phyloP scores from a whole-genome alignment of 2,113 vertebrate genomes.

The Psophia crepitans region DNA sequence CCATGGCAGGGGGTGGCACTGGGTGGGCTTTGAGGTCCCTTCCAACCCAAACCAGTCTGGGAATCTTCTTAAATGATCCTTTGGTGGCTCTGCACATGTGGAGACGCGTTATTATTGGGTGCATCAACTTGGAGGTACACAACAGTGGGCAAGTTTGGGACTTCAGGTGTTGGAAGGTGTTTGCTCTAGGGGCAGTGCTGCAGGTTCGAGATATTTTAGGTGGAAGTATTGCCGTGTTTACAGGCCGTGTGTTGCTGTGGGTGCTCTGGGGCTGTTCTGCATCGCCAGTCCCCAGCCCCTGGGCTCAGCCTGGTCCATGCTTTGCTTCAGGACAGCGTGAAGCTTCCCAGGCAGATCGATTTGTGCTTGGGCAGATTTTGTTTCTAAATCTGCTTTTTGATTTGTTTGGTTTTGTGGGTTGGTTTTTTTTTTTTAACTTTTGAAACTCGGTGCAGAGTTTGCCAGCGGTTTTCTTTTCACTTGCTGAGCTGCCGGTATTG shows the following conservation, averaged over 20 bases:
- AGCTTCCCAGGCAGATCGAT: neutral
- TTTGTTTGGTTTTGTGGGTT: too few relatives aligned
- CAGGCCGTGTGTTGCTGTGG: rapidly evolving
- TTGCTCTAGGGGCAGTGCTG: neutral
- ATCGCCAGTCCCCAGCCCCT: neutral
- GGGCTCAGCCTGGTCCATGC: neutral
- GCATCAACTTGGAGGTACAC: neutral
- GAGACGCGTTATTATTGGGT: neutral
- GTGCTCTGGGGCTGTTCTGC: neutral
- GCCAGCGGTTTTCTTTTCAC: rapidly evolving
- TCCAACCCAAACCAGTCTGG: too few relatives aligned
- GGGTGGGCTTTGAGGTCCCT: too few relatives aligned
- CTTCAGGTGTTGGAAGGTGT: rapidly evolving
- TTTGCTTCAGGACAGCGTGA: neutral
- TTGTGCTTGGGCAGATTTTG: neutral
- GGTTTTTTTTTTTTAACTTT: neutral
- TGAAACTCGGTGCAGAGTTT: neutral
- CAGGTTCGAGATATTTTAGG: rapidly evolving
- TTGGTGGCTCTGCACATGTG: neutral
- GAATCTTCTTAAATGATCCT: neutral
- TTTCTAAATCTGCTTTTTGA: neutral
- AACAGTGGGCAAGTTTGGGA: rapidly evolving
- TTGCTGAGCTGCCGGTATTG: neutral
- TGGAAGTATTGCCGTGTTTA: rapidly evolving
- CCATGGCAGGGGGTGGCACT: too few relatives aligned